phyloP scores from a whole-genome alignment of 1,140 invertebrate species.

The Drosophila yakuba region DNA sequence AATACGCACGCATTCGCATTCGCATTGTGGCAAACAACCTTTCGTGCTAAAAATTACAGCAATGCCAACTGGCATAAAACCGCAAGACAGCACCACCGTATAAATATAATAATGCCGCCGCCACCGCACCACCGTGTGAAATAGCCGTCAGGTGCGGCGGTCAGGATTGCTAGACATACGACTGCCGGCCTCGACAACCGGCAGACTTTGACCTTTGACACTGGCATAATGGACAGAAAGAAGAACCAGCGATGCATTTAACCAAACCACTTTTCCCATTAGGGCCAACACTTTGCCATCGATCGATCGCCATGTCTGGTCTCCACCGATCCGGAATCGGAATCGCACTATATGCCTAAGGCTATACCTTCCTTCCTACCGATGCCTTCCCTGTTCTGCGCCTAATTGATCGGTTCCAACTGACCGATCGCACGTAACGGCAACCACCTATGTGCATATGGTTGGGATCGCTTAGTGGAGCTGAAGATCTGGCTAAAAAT shows the following conservation, averaged over 20 bases:
- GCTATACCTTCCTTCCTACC: neutral
- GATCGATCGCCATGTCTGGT: constrained; percentile 31
- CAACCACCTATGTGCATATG: constrained; percentile 42
- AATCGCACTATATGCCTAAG: constrained; percentile 36
- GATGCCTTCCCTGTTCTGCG: constrained; percentile 14
- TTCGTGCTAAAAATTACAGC: constrained; percentile 73
- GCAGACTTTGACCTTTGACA: constrained; percentile 29
- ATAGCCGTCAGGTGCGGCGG: constrained; percentile 58
- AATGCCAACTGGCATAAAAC: constrained; percentile 66
- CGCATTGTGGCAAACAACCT: constrained; percentile 35
- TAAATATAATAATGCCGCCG: constrained; percentile 10
- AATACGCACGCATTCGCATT: constrained; percentile 41
- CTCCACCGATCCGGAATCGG: constrained; percentile 47
- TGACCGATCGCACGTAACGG: constrained; percentile 75
- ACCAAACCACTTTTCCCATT: constrained; percentile 76
- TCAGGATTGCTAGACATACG: constrained; percentile 29
- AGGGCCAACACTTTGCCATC: constrained; percentile 62
- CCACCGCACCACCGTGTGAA: constrained; percentile 53
- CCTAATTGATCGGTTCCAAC: constrained; percentile 81
- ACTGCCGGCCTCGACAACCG: constrained; percentile 3
- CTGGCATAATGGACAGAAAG: neutral
- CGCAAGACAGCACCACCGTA: constrained; percentile 32
- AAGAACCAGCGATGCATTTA: constrained; percentile 57
- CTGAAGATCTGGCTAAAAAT: neutral
- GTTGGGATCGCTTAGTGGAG: constrained; percentile 1